Base-by-base conservation (phyloP, 2,888 invertebrate species). In the Himalopsyche japonica region DNA sequence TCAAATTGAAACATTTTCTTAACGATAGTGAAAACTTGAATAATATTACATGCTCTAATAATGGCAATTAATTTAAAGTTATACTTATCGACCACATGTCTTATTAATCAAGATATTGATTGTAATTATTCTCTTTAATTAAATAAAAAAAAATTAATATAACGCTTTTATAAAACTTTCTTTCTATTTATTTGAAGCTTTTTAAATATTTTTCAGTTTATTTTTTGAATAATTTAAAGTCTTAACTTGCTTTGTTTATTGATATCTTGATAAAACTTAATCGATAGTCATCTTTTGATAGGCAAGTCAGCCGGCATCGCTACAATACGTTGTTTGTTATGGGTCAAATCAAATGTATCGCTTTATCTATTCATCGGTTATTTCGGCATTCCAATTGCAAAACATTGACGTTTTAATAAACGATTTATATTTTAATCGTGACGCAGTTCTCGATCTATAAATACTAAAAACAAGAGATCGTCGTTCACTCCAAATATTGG, bases 361-460 rank as follows among this genome's bases (percentile, higher is more conserved):
- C 78, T 81, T 78, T 84, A 86, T 86, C 83, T 79, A 80, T 80
- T 76, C 79, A 85, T 86, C 83, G 82, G 76, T 76, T 84, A 83
- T 81, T 85, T 86, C 83, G 83, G 84, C 86, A 85, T 86, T 83
- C 86, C 85, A 79, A 86, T 82, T 82, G 84, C 84, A 57, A 81
- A 86, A 83, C 80, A 80, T 81, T 86, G 85, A 87, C 85, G 86
- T 87, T 87, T 85, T 86, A 86, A 87, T 86, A 86, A 86, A 87
- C 85, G 87, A 87, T 86, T 85, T 85, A 83, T 85, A 85, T 86
- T 85, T 84, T 82, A 78, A 84, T 85, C 86, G 85, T 86, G 85
- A 86, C 82, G 83, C 83, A 70, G 57, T 84, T 49, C 82, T 82
- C 81, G 85, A 83, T 84, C 79, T 27, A 27, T 70, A 27, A 64